Evolutionary conservation across 2,888 invertebrate species (phyloP), one percentile per base, ranked within the genome.

Genomic region (Zaprionus bogoriensis): DNA sequence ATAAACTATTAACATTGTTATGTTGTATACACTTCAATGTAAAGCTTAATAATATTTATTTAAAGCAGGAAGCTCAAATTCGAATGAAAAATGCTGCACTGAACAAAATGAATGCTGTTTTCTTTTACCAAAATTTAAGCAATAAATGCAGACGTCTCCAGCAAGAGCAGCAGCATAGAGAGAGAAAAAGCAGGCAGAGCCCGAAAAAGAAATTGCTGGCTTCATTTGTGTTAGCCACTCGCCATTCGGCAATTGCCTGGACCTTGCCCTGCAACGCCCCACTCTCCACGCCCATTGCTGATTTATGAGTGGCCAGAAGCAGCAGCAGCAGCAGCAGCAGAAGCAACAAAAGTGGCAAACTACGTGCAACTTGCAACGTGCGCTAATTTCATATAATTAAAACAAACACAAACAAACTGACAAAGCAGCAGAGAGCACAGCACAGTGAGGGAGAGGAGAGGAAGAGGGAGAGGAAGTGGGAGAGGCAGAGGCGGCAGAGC

Each of bases 341-440:
- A 7, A 46, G 17, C 20, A 38, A 60, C 47, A 22, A 22, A 51
- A 58, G 57, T 52, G 51, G 53, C 65, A 60, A 72, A 41, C 72
- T 66, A 82, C 85, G 76, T 80, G 80, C 85, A 85, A 64, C 82
- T 64, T 85, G 82, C 85, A 81, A 85, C 85, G 79, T 81, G 83
- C 82, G 79, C 80, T 81, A 85, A 81, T 81, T 81, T 81, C 71
- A 81, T 81, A 81, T 81, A 81, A 81, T 81, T 81, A 81, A 85
- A 81, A 62, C 83, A 85, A 81, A 79, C 76, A 84, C 78, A 74
- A 74, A 72, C 84, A 79, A 36, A 64, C 50, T 20, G 30, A 19
- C 32, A 42, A 12, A 19, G 46, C n/a, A 17, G 20, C 28, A 17
- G 53, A 52, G 53, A 32, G 32, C 28, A 38, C 45, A 45, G 32